A percentile compares a stretch with the other conserved stretches of the same genome.
Evolutionary conservation across 2,113 vertebrate genomes (phyloP).

Genomic region (Misgurnus mizolepis): DNA sequence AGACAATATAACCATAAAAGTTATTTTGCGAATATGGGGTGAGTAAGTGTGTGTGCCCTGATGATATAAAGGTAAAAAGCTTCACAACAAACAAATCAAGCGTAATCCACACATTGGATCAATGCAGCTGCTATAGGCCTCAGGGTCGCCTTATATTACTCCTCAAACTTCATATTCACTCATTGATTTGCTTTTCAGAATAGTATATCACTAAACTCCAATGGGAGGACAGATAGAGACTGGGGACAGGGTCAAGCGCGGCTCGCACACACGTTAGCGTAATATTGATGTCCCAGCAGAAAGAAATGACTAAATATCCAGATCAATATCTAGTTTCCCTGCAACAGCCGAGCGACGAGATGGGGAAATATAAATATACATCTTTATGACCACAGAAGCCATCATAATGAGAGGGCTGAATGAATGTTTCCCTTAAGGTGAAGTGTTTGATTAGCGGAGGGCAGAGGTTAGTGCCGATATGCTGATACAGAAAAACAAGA

Average conservation of each 20-base stretch:
- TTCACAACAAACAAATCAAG: slow-evolving; percentile 74
- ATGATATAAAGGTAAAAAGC: slow-evolving; percentile 60
- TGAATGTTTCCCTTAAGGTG: slow-evolving; percentile 97
- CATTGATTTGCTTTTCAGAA: slow-evolving; percentile 97
- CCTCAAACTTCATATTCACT: slow-evolving; percentile 96
- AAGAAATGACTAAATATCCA: slow-evolving; percentile 98
- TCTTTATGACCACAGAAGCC: slow-evolving; percentile 85
- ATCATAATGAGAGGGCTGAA: slow-evolving; percentile 84
- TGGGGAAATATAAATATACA: slow-evolving; percentile 89
- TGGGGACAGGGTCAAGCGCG: slow-evolving; percentile 94
- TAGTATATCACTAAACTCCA: slow-evolving; percentile 98
- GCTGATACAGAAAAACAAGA: slow-evolving; percentile 75
- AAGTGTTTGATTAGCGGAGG: slow-evolving; percentile 97
- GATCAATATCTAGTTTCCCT: slow-evolving; percentile 99
- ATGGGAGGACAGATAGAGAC: slow-evolving; percentile 93
- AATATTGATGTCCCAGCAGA: slow-evolving; percentile 92
- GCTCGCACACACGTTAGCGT: slow-evolving; percentile 87
- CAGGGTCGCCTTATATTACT: slow-evolving; percentile 87
- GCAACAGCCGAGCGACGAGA: slow-evolving; percentile 85
- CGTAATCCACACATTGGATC: slow-evolving; percentile 71
- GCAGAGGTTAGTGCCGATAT: slow-evolving; percentile 87
- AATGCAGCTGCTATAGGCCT: slow-evolving; percentile 78
- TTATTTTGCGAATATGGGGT: not conserved
- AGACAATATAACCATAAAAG: slow-evolving; percentile 19
- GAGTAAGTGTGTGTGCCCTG: not conserved